Evolutionary conservation across 1,140 invertebrate genomes (phyloP).

Genomic region (Zaprionus kolodkinae): DNA sequence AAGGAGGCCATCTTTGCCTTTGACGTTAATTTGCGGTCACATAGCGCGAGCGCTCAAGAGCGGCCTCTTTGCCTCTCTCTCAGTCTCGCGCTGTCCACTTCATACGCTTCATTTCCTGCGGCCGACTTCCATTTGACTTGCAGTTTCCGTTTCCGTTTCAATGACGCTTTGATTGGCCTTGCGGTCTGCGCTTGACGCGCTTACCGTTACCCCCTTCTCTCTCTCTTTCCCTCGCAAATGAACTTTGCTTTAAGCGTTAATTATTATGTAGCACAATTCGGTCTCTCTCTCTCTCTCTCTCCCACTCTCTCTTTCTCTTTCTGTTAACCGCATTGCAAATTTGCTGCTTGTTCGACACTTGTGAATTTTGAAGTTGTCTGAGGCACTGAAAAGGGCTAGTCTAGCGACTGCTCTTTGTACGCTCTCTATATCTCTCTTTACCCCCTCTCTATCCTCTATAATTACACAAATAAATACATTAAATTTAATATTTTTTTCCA

Average conservation of each 20-base stretch:
- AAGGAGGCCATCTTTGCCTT: conserved; percentile 29
- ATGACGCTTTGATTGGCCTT: conserved; percentile 81
- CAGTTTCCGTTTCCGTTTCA: conserved; percentile 81
- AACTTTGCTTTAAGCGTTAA: conserved; percentile 63
- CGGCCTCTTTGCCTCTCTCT: conserved; percentile 34
- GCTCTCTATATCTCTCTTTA: too few relatives aligned
- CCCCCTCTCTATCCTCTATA: neutral
- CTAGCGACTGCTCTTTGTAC: neutral
- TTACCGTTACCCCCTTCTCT: neutral
- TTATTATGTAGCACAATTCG: conserved; percentile 56
- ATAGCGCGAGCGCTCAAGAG: neutral
- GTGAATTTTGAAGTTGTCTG: conserved; percentile 2
- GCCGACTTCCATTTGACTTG: conserved; percentile 77
- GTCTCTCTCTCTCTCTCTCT: too few relatives aligned
- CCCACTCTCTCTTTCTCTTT: neutral
- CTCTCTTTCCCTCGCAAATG: neutral
- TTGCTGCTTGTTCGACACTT: conserved; percentile 31
- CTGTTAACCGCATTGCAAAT: conserved; percentile 56
- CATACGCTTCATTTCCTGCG: conserved; percentile 76
- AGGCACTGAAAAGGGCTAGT: neutral
- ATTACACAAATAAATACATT: neutral
- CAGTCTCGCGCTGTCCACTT: conserved; percentile 41
- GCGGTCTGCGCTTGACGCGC: conserved; percentile 56
- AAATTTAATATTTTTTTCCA: neutral
- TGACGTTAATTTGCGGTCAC: conserved; percentile 73